Evolutionary conservation across 92 coral and sea anemone species (phyloP), one percentile per base, ranked within the genome.

Genomic region (Isaurus tuberculatus): DNA sequence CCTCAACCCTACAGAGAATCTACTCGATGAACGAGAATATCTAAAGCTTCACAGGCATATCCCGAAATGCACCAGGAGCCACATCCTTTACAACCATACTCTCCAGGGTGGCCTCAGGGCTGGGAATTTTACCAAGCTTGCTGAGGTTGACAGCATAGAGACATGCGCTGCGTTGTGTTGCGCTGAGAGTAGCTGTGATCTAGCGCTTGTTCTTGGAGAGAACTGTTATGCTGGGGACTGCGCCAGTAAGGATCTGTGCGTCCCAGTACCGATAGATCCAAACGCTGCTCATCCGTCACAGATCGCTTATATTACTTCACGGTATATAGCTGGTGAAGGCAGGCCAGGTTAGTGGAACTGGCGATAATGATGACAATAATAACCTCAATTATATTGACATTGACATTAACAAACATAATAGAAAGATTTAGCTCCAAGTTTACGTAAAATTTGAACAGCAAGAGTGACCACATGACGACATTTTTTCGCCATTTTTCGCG

Each of bases 141-240:
- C 98, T 30, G 98, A 96, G 70, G 99, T 96, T 63, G 99, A 96
- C 84, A 96, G 98, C 65, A 96, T 96, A 46, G 96, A 96, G 94
- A 96, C 97, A 81, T 96, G 99, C 85, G 99, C 99, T 20, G 99
- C 99, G 6, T 86, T 96, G 61, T 96, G 99, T 43, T 96, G 99
- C 46, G 97, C 97, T 1, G 99, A 96, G 79, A 88, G 90, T 46
- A 94, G 94, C 48, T 96, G 99, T 66, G 96, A 96, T 86, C 87
- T 96, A 65, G 99, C 99, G 65, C 86, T 96, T 81, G 88, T 94
- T 82, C 64, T 96, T 60, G 99, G 98, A 4, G 99, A 94, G 72
- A 94, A 94, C 83, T 96, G 99, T 75, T 96, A 96, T 61, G 95
- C 97, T 15, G 99, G 99, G 15, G 99, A 96, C 89, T 96, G 99